Base-by-base conservation (phyloP, 2,888 invertebrate genomes). In the Iselma pallidipennis region DNA sequence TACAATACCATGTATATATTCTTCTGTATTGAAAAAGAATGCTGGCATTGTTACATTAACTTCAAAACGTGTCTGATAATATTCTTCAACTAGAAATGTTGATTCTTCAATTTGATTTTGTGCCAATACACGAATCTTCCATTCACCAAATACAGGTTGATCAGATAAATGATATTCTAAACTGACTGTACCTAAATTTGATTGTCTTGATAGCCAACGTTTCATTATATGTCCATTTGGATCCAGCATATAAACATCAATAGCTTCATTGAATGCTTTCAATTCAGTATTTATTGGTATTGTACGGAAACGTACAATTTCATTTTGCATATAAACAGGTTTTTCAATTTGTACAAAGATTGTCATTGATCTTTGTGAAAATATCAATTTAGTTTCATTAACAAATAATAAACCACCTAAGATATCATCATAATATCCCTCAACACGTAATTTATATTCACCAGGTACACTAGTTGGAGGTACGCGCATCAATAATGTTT, bases 31-130 rank as follows among this genome's bases (percentile, higher is more conserved):
- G 80, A 96, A 92, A 83, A 97, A 93, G 81, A 95, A 96, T 0
- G 96, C 92, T 0, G 96, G 94, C 91, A 96, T 95, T 0, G 95
- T 96, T 0, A 98, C 95, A 81, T 97, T 97, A 0, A 96, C 94
- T 85, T 97, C 96, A 78, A 94, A 96, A 71, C 96, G 86, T 0
- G 96, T 95, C 81, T 95, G 95, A 81, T 96, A 96, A 82, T 96
- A 97, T 83, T 97, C 96, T 79, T 96, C 95, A 0, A 98, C 96
- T 6, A 89, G 81, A 82, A 96, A 96, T 56, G 87, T 87, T 37
- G 92, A 87, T 78, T 94, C 92, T 81, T 97, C 96, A 1, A 89
- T 83, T 80, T 96, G 95, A 0, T 94, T 93, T 77, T 94, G 91
- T 0, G 96, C 96, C 68, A 92, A 88, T 0, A 97, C 91, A 66